Base-by-base conservation (phyloP, 2,888 invertebrate species). In the Ormyrus nitidulus region DNA sequence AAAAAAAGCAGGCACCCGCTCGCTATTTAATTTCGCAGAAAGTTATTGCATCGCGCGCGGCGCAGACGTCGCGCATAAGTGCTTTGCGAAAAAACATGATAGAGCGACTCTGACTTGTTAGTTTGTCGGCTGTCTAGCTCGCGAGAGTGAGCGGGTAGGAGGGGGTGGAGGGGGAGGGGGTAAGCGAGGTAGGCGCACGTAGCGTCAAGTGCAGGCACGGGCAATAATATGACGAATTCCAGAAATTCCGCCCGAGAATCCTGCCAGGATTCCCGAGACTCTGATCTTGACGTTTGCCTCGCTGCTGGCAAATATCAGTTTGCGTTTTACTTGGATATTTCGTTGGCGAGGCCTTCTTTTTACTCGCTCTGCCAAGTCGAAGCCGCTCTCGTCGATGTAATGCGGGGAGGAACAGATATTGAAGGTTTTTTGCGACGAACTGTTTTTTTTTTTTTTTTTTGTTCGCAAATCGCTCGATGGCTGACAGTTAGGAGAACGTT, bases 121-220 rank as follows among this genome's bases (percentile, higher is more conserved):
- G 80, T 79, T 80, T 79, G 81, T 81, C 72, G 82, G 77, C 82
- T 81, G 82, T 77, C 70, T 69, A 70, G 83, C 59, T 19, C 19
- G 19, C 19, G 19, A 19, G 19, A 19, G 19, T 64, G 68, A 85
- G 83, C 84, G 82, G 83, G 82, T 80, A 81, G 53, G 73, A 80
- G 80, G 81, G 85, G 85, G 85, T 86, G 85, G 85, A 84, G 83
- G 78, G 19, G 19, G 19, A 1, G 19, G 19, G 19, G 19, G 19
- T n/a, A n/a, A n/a, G 81, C 49, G 64, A 61, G 81, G 61, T 81
- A 82, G 85, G 10, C 85, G 80, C 79, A 84, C 19, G 19, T 66
- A 81, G 81, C 82, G 86, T 87, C 85, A 86, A 84, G 83, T 83
- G 82, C 85, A 87, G 84, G 78, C 77, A 10, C 56, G n/a, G 34